Base-by-base conservation (phyloP, 2,888 invertebrate species). In the Andrena marginata region DNA sequence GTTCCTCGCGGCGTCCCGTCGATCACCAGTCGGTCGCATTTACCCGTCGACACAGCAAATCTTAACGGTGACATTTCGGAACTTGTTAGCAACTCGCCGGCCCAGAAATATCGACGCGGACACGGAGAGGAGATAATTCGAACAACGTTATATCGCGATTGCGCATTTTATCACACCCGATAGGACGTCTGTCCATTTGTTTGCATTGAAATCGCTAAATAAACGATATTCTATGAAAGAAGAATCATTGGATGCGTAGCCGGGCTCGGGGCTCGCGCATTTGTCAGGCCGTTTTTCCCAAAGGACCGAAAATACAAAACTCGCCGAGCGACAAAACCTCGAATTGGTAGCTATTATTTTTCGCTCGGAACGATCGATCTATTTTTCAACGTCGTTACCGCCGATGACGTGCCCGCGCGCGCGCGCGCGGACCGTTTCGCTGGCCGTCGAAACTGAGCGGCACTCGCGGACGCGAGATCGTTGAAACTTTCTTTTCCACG, bases 141-240 rank as follows among this genome's bases (percentile, higher is more conserved):
- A n/a, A 13, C n/a, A 42, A 29, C 29, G 42, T n/a, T 13, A 1
- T 29, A 35, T 16, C 6, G 59, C 2, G 42, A 26, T 5, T 42
- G 48, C 48, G 60, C 48, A 13, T 63, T 70, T 68, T 31, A 54
- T 4, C 64, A 42, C 48, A 16, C 51, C 51, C 68, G 71, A 80
- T 56, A 8, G 42, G 23, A 16, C n/a, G 23, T 26, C 73, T n/a
- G 80, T 63, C 68, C 80, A 51, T 69, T 72, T 33, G 75, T 80
- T 75, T 23, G 70, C 68, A 51, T 60, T 54, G 54, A 29, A 13
- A 29, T 16, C 75, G 75, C 62, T 75, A 80, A 80, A 82, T 81
- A 76, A 82, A 75, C 68, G 82, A 82, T 80, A 71, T 75, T 71
- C 67, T 68, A 71, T 75, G 80, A 82, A 82, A 82, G 81, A 82